phyloP scores from a whole-genome alignment of 2,888 invertebrate genomes.

The Agonopterix heracliana region DNA sequence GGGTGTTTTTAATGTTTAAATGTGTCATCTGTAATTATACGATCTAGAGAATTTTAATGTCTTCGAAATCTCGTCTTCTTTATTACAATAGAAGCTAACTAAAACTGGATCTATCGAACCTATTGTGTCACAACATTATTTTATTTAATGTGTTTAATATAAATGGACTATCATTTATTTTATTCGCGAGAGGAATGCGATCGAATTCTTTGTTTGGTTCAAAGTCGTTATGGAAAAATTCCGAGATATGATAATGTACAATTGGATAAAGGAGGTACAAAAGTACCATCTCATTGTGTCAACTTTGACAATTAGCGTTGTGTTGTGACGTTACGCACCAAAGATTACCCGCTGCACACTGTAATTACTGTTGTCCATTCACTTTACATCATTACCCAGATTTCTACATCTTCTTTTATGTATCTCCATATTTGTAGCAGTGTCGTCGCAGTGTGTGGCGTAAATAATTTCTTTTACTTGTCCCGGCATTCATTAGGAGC shows the following conservation, averaged over 20 bases:
- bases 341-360: slow-evolving; percentile 44
- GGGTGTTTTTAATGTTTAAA: slow-evolving; percentile 72
- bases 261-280: background rate
- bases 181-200: slow-evolving; percentile 19
- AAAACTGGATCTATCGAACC: slow-evolving; percentile 53
- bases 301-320: slow-evolving; percentile 53
- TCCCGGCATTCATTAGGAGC: slow-evolving; percentile 60
- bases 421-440: slow-evolving; percentile 48
- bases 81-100: slow-evolving; percentile 64
- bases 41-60: slow-evolving; percentile 72
- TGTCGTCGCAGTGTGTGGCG: slow-evolving; percentile 58
- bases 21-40: slow-evolving; percentile 75
- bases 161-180: slow-evolving; percentile 7
- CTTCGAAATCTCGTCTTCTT: slow-evolving; percentile 68
- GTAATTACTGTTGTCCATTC: slow-evolving; percentile 70
- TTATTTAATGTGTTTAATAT: slow-evolving; percentile 34
- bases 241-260: background rate
- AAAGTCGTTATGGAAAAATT: background rate
- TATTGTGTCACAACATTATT: slow-evolving; percentile 58
- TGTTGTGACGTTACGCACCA: slow-evolving; percentile 60
- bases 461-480: slow-evolving; percentile 65
- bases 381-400: slow-evolving; percentile 67
- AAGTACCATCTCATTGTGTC: slow-evolving; percentile 17
- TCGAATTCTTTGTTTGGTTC: slow-evolving; percentile 15
- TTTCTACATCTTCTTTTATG: slow-evolving; percentile 65